Evolutionary conservation across 1,140 invertebrate species (phyloP).

Genomic region (Venustaconcha ellipsiformis): DNA sequence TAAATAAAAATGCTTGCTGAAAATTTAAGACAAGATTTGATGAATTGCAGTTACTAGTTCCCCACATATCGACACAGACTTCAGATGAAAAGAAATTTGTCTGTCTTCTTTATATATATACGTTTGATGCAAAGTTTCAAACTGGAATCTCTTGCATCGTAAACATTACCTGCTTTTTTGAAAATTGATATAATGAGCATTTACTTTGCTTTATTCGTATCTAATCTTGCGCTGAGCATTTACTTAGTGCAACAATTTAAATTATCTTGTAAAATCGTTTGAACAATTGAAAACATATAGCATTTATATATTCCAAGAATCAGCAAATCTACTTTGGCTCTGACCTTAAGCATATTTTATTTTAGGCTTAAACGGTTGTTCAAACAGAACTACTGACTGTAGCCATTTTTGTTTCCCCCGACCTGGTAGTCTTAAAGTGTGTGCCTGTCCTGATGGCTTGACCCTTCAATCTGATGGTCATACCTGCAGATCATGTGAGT

Average conservation of each 20-base stretch:
- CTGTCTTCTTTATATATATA: no score
- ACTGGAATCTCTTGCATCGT: no score
- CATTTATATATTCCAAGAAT: not conserved
- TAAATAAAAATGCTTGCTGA: no score
- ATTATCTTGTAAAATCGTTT: no score
- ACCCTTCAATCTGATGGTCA: slow-evolving; percentile 81
- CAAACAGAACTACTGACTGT: slow-evolving; percentile 78
- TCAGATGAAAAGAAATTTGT: no score
- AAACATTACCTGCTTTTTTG: no score
- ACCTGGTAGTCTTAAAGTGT: slow-evolving; percentile 72
- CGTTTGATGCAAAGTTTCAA: no score
- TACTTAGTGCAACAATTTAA: not conserved
- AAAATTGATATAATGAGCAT: no score
- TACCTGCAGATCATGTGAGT: slow-evolving; percentile 75
- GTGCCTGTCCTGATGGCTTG: slow-evolving; percentile 84
- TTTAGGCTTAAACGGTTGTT: slow-evolving; percentile 45
- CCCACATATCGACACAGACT: no score
- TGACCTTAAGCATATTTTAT: slow-evolving; percentile 1
- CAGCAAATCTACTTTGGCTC: not conserved
- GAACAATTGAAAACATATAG: not conserved
- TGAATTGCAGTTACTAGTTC: no score
- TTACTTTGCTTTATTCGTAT: not conserved
- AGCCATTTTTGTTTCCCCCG: slow-evolving; percentile 94
- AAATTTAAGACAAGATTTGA: no score
- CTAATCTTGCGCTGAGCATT: not conserved